Base-by-base conservation (phyloP, 1,140 invertebrate species). In the Hyphantria cunea region DNA sequence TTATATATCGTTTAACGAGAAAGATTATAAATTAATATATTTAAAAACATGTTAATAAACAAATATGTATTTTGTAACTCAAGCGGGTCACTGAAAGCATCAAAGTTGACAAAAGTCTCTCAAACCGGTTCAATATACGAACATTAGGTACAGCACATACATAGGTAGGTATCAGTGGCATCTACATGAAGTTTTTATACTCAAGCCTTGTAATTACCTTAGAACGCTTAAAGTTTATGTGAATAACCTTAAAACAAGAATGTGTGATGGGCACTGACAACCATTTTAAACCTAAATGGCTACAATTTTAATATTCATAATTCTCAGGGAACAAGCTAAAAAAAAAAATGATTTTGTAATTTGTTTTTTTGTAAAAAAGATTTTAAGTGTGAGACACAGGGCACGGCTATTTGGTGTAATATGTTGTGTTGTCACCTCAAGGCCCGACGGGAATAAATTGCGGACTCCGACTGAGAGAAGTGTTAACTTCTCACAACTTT, bases 181-280 rank as follows among this genome's bases (percentile, higher is more conserved):
- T 39, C 12, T 14, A 59, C n/a, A 14, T 45, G 33, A 59, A 32
- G 7, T 12, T 59, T 65, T 65, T 65, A 59, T 51, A 12, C 13
- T 49, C 44, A 54, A 17, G 34, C 39, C 55, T 60, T 51, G 45
- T 59, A 59, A 44, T 54, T 44, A 58, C 48, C 17, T 25, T n/a
- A 44, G 13, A 44, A 44, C 3, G 34, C 12, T 45, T 14, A 52
- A 37, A 39, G 17, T 25, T 32, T 14, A 39, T 8, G 49, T 53
- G 50, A 55, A 61, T 34, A 45, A 66, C 64, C 45, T 55, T 34
- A 48, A 42, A 59, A 39, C 25, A 37, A 58, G 17, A 13, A 37
- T 7, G n/a, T 34, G 32, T 17, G n/a, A 7, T 44, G n/a, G n/a
- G 7, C 42, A 15, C 14, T 15, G 3, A 60, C 37, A 51, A 32